Base-by-base conservation (phyloP, 2,113 vertebrate species). In the Gobio gobio region DNA sequence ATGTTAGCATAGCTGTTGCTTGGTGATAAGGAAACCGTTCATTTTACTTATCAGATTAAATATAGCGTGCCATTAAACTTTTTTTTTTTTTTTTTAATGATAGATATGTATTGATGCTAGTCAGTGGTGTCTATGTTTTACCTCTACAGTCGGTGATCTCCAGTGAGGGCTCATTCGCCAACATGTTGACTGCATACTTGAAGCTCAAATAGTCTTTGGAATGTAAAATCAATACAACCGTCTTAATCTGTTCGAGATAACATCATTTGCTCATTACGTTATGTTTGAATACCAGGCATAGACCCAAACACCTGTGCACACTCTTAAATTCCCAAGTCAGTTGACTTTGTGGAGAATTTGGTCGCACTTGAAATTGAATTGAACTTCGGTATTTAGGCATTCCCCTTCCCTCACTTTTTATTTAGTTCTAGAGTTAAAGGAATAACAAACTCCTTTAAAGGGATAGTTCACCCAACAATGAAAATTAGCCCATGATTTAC, bases 231-330 rank as follows among this genome's bases (percentile, higher is more conserved):
- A 56, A 54, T 77, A 18, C 10, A 43, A 58, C 13, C 92, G 90
- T 93, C 61, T 68, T 68, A 51, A 63, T 79, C 94, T 92, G 87
- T 93, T 92, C 90, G 90, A 92, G 89, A 90, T 89, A 92, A 80
- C 3, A 63, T 92, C 88, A 92, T 87, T 87, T 86, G 88, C 75
- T 78, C 88, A 90, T 91, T 83, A 76, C 56, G 24, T 56, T 22
- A 81, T 78, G 49, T 78, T 63, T 63, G 10, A 82, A 61, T 40
- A 78, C 59, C 43, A 51, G 24, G 10, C 66, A 70, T 58, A 61
- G 72, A 88, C 89, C 87, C 89, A 90, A 88, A 91, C 85, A 93
- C 91, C 91, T 93, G 94, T 93, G 93, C 92, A 87, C 89, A 90
- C 68, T 85, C 29, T 86, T 78, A 89, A 49, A 81, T 83, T 83